Conservation (phyloP, 2,888 invertebrate genomes). For the Adelphocoris suturalis region DNA sequence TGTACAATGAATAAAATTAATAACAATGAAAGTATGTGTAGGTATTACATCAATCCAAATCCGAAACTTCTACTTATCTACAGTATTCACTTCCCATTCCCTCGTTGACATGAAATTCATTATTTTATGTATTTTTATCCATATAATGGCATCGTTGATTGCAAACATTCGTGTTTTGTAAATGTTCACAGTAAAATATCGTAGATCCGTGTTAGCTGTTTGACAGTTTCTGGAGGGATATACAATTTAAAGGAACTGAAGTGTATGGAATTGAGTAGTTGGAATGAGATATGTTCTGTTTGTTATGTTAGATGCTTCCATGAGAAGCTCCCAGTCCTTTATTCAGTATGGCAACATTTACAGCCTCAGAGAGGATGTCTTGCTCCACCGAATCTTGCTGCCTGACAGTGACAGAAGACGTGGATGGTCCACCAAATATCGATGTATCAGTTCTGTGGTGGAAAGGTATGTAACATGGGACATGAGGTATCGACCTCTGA, state of each 20-base stretch:
- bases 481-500: conserved; percentile 22
- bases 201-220: too few relatives aligned
- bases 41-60: not conserved
- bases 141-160: too few relatives aligned
- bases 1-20: conserved; percentile 32
- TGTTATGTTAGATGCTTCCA: conserved; percentile 36
- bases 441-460: conserved; percentile 73
- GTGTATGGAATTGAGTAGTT: conserved; percentile 11
- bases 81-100: too few relatives aligned
- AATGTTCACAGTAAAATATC: too few relatives aligned
- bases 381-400: conserved; percentile 74
- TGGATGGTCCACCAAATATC: conserved; percentile 62
- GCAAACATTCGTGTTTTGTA: too few relatives aligned
- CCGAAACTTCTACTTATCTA: not conserved
- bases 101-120: too few relatives aligned
- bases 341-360: conserved; percentile 86
- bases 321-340: conserved; percentile 82
- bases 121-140: too few relatives aligned
- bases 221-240: not conserved
- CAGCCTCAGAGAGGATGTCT: conserved; percentile 86
- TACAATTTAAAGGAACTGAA: conserved; percentile 1
- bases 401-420: conserved; percentile 51
- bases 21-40: not conserved
- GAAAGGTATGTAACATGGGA: conserved; percentile 69
- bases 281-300: conserved; percentile 26